Conservation (phyloP, 2,888 invertebrate species). For the Endotricha flammealis region DNA sequence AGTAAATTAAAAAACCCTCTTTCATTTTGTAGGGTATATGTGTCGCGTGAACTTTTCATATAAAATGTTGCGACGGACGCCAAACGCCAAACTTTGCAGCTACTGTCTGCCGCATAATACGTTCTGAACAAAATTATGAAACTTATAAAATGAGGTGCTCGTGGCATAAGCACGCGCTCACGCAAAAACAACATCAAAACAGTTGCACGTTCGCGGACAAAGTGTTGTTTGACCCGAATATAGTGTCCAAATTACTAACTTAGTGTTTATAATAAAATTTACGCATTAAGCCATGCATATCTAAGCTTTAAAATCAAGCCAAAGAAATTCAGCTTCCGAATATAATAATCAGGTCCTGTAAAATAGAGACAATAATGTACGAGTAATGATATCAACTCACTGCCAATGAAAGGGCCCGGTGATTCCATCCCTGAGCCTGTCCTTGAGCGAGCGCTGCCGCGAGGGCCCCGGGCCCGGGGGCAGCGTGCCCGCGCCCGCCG, state of each 20-base stretch:
- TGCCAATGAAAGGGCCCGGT: slow-evolving; percentile 89
- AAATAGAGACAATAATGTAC: slow-evolving; percentile 3
- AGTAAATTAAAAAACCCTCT: slow-evolving; percentile 1
- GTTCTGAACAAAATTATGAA: slow-evolving; percentile 15
- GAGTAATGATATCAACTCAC: slow-evolving; percentile 81
- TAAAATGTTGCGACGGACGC: slow-evolving; percentile 11
- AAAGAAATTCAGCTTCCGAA: not conserved
- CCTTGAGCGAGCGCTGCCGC: slow-evolving; percentile 86
- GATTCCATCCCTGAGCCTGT: slow-evolving; percentile 87
- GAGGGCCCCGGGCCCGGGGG: slow-evolving; percentile 79
- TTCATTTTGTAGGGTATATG: not conserved
- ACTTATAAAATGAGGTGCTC: slow-evolving; percentile 16
- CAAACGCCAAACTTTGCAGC: slow-evolving; percentile 11
- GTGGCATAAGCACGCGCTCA: slow-evolving; percentile 12
- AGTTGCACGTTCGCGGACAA: slow-evolving; percentile 10
- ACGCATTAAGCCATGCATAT: slow-evolving; percentile 14
- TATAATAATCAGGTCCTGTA: not conserved
- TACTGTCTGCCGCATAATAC: slow-evolving; percentile 12
- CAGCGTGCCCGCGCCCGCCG: slow-evolving; percentile 65
- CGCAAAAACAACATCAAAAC: slow-evolving; percentile 20
- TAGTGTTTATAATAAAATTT: not conserved
- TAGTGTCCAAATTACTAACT: not conserved
- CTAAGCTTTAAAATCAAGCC: not conserved
- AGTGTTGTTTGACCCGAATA: not conserved
- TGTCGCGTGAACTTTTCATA: slow-evolving; percentile 12